phyloP scores from a whole-genome alignment of 2,888 invertebrate species.

The Sabatieria punctata region DNA sequence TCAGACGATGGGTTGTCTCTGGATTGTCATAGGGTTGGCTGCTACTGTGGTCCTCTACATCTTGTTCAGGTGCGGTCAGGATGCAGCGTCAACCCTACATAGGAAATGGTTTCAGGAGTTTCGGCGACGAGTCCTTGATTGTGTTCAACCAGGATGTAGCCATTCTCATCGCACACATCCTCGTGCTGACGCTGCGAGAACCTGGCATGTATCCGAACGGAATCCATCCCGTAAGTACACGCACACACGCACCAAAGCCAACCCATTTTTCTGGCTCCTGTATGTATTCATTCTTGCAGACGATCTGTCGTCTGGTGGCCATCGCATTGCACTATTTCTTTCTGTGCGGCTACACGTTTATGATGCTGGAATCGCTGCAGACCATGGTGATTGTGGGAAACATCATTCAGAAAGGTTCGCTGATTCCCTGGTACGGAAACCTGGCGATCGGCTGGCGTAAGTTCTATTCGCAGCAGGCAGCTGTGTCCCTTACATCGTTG shows the following conservation, averaged over 20 bases:
- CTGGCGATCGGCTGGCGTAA: slow-evolving; percentile 8
- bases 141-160: slow-evolving; percentile 9
- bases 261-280: too few relatives aligned
- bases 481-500: too few relatives aligned
- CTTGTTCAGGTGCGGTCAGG: slow-evolving; percentile 1
- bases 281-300: too few relatives aligned
- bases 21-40: neutral
- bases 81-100: neutral
- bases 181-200: slow-evolving; percentile 8
- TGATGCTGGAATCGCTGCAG: slow-evolving; percentile 7
- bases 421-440: neutral
- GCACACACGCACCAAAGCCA: too few relatives aligned
- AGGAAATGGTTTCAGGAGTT: neutral
- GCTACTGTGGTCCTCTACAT: neutral
- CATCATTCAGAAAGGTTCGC: neutral
- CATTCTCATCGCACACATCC: slow-evolving; percentile 4
- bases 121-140: slow-evolving; percentile 4
- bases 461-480: neutral
- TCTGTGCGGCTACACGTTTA: slow-evolving; percentile 6
- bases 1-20: slow-evolving; percentile 8
- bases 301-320: slow-evolving; percentile 2
- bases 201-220: neutral
- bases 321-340: slow-evolving; percentile 7
- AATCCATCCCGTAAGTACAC: neutral
- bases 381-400: slow-evolving; percentile 2